A percentile compares a stretch with the other conserved stretches of the same genome.
Evolutionary conservation across 1,140 invertebrate species (phyloP).

Genomic region (Acromyrmex heyeri): DNA sequence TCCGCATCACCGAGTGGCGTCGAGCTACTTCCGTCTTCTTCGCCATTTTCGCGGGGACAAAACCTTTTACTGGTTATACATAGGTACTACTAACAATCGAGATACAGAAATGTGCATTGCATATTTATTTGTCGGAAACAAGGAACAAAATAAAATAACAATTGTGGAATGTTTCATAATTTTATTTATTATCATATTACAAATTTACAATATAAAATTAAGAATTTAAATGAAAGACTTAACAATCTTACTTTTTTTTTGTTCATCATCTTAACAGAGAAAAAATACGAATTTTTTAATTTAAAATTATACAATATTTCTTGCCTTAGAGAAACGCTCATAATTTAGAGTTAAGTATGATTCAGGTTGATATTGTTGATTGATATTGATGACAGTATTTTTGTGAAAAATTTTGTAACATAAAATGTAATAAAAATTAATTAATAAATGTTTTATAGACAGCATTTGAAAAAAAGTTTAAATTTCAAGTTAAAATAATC

Average conservation of each 20-base stretch:
- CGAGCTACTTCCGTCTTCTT: not conserved
- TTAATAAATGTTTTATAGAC: not conserved
- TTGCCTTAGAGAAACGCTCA: too few species aligned
- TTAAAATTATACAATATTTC: not conserved
- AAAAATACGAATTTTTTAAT: not conserved
- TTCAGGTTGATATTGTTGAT: not conserved
- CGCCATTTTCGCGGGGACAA: conserved; percentile 6
- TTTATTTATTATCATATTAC: not conserved
- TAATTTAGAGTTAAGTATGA: not conserved
- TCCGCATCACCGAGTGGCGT: conserved; percentile 27
- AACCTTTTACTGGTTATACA: conserved; percentile 23
- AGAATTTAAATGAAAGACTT: not conserved
- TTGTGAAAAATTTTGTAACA: not conserved
- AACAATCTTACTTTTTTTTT: not conserved
- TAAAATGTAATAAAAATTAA: not conserved
- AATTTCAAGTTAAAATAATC: not conserved
- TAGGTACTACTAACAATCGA: conserved; percentile 19
- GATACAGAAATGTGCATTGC: not conserved
- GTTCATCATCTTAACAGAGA: not conserved
- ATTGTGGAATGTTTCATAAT: conserved; percentile 4
- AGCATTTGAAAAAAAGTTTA: not conserved
- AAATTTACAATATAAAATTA: not conserved
- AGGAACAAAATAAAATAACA: not conserved
- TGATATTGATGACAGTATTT: not conserved
- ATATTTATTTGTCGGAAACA: conserved; percentile 6